phyloP scores from a whole-genome alignment of 2,888 invertebrate genomes.

The Margaritifera margaritifera region DNA sequence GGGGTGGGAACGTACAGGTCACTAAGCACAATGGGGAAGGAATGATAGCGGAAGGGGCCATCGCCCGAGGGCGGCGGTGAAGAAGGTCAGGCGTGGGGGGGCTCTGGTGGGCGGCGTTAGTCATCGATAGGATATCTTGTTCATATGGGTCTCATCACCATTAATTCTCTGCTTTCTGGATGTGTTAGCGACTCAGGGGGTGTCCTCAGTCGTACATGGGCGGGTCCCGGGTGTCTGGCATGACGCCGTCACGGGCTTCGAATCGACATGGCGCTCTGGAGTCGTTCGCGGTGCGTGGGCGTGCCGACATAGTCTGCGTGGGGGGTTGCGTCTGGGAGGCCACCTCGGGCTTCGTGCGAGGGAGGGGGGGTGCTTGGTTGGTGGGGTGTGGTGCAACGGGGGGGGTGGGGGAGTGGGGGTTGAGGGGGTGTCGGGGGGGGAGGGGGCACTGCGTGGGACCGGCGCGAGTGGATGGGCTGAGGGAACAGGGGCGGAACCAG shows the following conservation, averaged over 20 bases:
- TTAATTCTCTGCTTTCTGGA: too few relatives aligned
- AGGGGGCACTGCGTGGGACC: not conserved
- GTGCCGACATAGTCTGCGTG: too few relatives aligned
- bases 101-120: not conserved
- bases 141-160: not conserved
- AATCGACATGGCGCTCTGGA: too few relatives aligned
- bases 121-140: not conserved
- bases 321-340: too few relatives aligned
- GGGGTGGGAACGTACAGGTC: constrained; percentile 6
- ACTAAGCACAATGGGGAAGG: too few relatives aligned
- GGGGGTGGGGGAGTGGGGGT: not conserved
- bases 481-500: too few relatives aligned
- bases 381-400: too few relatives aligned
- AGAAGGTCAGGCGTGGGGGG: not conserved
- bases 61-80: not conserved
- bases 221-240: too few relatives aligned
- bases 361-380: not conserved
- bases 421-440: not conserved
- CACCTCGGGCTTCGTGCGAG: not conserved
- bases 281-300: too few relatives aligned
- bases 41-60: not conserved
- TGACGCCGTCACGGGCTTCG: too few relatives aligned
- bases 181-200: too few relatives aligned
- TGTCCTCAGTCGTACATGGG: too few relatives aligned
- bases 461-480: not conserved